Base-by-base conservation (phyloP, 2,888 invertebrate species). In the Drosophila vallismaia region DNA sequence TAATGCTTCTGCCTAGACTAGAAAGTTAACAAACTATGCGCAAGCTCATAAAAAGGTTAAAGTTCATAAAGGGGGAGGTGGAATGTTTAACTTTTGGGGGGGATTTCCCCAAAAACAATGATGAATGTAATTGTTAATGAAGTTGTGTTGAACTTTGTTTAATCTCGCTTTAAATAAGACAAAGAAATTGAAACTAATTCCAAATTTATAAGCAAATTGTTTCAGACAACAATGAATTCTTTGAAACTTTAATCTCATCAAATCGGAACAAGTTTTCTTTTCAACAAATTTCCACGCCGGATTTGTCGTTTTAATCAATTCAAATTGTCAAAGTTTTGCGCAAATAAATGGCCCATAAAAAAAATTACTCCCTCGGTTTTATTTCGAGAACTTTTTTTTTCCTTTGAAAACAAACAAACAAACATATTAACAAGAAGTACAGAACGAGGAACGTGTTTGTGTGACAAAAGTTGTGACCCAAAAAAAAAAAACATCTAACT, bases 281-380 rank as follows among this genome's bases (percentile, higher is more conserved):
- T 36, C n/a, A 28, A 33, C 50, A 50, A 60, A 36, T 51, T 62
- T 38, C 33, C 26, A 42, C 42, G 14, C 12, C 38, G 14, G 36
- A 50, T 45, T 73, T 36, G 12, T 40, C 56, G 46, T 70, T 62
- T 53, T 53, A 71, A 79, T 66, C 36, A 56, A 56, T 63, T 75
- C 53, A 66, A 72, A 67, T 76, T 51, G 48, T 51, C 70, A 75
- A 79, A 74, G 53, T 81, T 79, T 71, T 42, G 26, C 58, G 45
- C 75, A 77, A 79, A 58, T 52, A 79, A 76, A 59, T 69, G 46
- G 53, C 42, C 53, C 48, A 67, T 64, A 69, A 62, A 54, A 62
- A 54, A 66, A 66, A 44, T 14, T 14, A 33, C 44, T 53, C 24
- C 33, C 46, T 8, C 8, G 31, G 19, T 4, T 42, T 14, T 33